Percentiles rank a stretch among this genome's conserved stretches.
Conservation (phyloP, 2,888 invertebrate species). For the Phanerotoma sp. region DNA sequence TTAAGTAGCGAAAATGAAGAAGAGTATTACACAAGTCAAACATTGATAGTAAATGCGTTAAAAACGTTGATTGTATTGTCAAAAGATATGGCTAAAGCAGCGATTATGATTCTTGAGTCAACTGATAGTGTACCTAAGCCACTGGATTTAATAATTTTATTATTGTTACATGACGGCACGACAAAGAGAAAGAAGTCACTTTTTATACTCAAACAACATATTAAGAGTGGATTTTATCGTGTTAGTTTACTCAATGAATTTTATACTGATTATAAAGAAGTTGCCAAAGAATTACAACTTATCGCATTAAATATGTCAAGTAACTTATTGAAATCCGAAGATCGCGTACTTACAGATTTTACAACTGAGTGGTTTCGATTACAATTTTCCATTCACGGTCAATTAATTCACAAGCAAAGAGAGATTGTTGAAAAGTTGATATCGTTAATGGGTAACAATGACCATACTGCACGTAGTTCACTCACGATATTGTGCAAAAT, state of each 20-base stretch:
- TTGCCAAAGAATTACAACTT: slow-evolving; percentile 44
- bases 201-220: slow-evolving; percentile 64
- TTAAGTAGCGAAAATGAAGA: slow-evolving; percentile 55
- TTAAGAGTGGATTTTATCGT: slow-evolving; percentile 65
- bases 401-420: slow-evolving; percentile 45
- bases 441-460: slow-evolving; percentile 47
- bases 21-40: slow-evolving; percentile 63
- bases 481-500: slow-evolving; percentile 46
- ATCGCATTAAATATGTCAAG: slow-evolving; percentile 44
- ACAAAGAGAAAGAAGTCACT: slow-evolving; percentile 65
- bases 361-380: slow-evolving; percentile 49
- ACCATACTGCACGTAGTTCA: slow-evolving; percentile 48
- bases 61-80: slow-evolving; percentile 62
- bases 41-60: slow-evolving; percentile 63
- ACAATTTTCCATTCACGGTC: slow-evolving; percentile 45
- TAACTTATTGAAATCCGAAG: slow-evolving; percentile 46
- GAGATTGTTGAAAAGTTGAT: slow-evolving; percentile 49
- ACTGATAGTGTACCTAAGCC: slow-evolving; percentile 65
- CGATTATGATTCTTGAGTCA: slow-evolving; percentile 62
- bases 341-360: slow-evolving; percentile 45
- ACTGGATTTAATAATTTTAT: slow-evolving; percentile 69
- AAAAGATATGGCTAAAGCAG: slow-evolving; percentile 62
- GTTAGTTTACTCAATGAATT: slow-evolving; percentile 61
- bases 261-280: slow-evolving; percentile 47
- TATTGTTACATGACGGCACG: slow-evolving; percentile 59